Base-by-base conservation (phyloP, 1,140 invertebrate genomes). In the Drosophila ercepeae region DNA sequence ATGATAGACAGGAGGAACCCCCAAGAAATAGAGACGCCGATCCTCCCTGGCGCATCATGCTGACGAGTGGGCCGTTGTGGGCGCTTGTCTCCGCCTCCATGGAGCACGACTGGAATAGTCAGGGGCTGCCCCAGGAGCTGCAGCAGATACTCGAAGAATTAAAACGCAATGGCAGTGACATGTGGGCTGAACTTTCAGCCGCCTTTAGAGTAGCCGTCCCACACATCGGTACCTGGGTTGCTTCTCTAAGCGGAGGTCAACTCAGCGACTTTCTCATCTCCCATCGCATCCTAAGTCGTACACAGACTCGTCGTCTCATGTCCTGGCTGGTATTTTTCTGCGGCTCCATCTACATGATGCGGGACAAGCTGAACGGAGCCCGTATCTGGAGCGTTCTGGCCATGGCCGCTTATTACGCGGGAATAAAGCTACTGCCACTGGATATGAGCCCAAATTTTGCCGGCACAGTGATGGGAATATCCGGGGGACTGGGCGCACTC, bases 41-140 rank as follows among this genome's bases (percentile, higher is more conserved):
- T 19, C 18, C 78, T 19, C 93, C 94, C 0, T 94, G 94, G 94
- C 91, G 92, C 41, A 92, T 91, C 3, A 93, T 94, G 29, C 89
- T 96, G 0, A 94, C 91, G 32, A 96, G 95, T 4, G 90, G 93
- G 1, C 94, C 94, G 0, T 58, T 94, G 4, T 94, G 93, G 93
- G 94, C 94, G 2, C 78, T 95, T n/a, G 91, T 94, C 7, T 92
- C 92, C 36, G 92, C 92, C 11, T 96, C 98, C 79, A 90, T 93
- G 79, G 75, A 88, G 9, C 95, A 97, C 82, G 96, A 97, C 89
- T 98, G 96, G 94, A 96, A 95, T 0, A 96, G 96, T 79, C 97
- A 96, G 77, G 97, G 96, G 3, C 93, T 97, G 91, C 93, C 97
- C 11, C 96, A 95, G 11, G 95, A 97, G 76, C 93, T 98, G 8